These are phyloP conservation scores for Pseudoips prasinana DNA, from an alignment of 2,888 invertebrate species.

Conservation along the genomic window DNA sequence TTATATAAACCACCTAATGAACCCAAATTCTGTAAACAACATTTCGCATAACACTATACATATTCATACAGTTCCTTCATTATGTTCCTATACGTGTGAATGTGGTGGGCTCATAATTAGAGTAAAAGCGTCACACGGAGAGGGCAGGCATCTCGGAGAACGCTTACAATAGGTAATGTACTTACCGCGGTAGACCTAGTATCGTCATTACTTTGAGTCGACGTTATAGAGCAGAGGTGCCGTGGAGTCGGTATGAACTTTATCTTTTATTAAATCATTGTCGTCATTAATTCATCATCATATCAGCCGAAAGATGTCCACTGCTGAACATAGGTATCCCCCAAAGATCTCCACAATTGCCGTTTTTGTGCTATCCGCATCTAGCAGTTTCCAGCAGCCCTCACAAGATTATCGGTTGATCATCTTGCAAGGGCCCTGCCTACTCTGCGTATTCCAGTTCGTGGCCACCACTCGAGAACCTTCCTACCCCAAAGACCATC, in stretches of 20 bases:
- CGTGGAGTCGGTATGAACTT: constrained; percentile 41
- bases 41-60: constrained; percentile 20
- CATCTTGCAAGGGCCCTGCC: no score
- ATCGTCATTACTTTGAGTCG: constrained; percentile 73
- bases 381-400: no score
- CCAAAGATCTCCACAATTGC: no score
- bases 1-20: constrained; percentile 17
- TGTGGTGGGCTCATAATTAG: constrained; percentile 68
- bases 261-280: no score
- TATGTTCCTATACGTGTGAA: constrained; percentile 31
- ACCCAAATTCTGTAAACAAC: constrained; percentile 20
- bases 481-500: no score
- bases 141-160: constrained; percentile 68
- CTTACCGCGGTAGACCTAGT: constrained; percentile 70
- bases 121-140: constrained; percentile 65
- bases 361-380: no score
- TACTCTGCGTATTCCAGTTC: no score
- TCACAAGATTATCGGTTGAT: no score
- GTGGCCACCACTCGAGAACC: no score
- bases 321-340: no score
- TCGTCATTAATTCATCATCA: no score
- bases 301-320: no score
- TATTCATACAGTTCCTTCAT: constrained; percentile 31
- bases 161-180: constrained; percentile 80
- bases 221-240: constrained; percentile 41